Evolutionary conservation across 2,888 invertebrate genomes (phyloP).

Genomic region (Serrognathus titanus): DNA sequence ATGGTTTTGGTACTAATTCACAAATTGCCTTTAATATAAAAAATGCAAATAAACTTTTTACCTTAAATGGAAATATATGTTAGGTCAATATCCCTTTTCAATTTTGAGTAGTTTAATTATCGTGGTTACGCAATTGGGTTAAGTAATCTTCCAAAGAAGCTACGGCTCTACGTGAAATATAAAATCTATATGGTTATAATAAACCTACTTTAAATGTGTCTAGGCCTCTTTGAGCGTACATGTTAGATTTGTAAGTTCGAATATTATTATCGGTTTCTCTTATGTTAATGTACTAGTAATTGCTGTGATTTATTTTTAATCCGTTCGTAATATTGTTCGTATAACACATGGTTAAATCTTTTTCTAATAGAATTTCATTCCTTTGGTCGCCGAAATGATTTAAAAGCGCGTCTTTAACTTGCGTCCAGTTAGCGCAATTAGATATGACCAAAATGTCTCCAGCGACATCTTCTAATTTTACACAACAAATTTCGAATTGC

Average conservation of each 20-base stretch:
- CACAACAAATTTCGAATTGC: not conserved
- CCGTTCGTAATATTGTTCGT: conserved; percentile 21
- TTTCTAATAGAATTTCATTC: conserved; percentile 18
- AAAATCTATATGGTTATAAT: conserved; percentile 10
- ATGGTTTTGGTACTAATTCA: too few species aligned
- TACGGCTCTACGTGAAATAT: conserved; percentile 2
- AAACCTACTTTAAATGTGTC: conserved; percentile 13
- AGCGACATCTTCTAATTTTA: not conserved
- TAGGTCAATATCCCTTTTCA: too few species aligned
- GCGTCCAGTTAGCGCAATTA: not conserved
- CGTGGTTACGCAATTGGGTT: conserved; percentile 9
- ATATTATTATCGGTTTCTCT: conserved; percentile 5
- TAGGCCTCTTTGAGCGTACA: conserved; percentile 11
- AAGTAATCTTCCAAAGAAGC: not conserved
- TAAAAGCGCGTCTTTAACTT: conserved; percentile 7
- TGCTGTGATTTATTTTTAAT: conserved; percentile 26
- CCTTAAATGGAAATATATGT: too few species aligned
- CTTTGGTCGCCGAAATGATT: conserved; percentile 19
- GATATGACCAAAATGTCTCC: not conserved
- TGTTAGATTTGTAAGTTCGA: conserved; percentile 9
- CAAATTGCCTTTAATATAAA: too few species aligned
- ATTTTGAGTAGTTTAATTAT: conserved; percentile 8
- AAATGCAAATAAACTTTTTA: too few species aligned
- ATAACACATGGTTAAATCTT: conserved; percentile 21
- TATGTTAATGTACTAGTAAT: conserved; percentile 17